Base-by-base conservation (phyloP, 2,113 vertebrate genomes). In the Anhinga rufa region DNA sequence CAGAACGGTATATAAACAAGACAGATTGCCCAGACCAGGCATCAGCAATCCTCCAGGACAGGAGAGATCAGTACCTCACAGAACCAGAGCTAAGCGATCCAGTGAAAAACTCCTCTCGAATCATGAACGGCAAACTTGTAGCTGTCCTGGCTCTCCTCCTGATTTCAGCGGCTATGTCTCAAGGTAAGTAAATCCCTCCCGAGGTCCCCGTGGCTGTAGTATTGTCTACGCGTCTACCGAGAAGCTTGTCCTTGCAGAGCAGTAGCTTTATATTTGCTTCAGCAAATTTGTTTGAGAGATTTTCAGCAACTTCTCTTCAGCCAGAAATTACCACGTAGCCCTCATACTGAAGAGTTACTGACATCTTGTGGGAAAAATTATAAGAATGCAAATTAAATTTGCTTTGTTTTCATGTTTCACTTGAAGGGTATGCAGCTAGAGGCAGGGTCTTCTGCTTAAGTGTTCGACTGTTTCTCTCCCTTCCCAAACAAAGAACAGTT, bases 131-230 rank as follows among this genome's bases (percentile, higher is more conserved):
- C 97, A 97, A 95, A 82, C 52, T 96, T 4, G 82, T 80, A 48
- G 86, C 46, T 32, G 20, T 93, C 42, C 65, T 98, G 81, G 93
- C 95, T 89, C 85, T 98, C 12, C 40, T 98, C 80, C 61, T 99
- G 72, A 58, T 98, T 7, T 97, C 96, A 46, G 32, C 95, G 29
- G 58, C 97, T n/a, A 8, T 98, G 36, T 96, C 97, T 66, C 97
- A 99, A 97, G 99, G 99, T 99, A 97, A 98, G 97, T 1, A 7
- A 54, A 85, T 21, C 18, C 38, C 66, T 85, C 55, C 77, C 40
- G 2, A 34, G n/a, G 6, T 20, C 58, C 14, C 18, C 6, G 3
- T 0, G 51, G 26, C 71, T 80, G 40, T 4, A 55, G 49, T 14
- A 9, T 12, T 62, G 28, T 9, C 6, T 2, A 9, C 38, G 38